Percentiles rank a stretch among this genome's conserved stretches.
Conservation (phyloP, 2,888 invertebrate genomes). For the Spodoptera exigua region DNA sequence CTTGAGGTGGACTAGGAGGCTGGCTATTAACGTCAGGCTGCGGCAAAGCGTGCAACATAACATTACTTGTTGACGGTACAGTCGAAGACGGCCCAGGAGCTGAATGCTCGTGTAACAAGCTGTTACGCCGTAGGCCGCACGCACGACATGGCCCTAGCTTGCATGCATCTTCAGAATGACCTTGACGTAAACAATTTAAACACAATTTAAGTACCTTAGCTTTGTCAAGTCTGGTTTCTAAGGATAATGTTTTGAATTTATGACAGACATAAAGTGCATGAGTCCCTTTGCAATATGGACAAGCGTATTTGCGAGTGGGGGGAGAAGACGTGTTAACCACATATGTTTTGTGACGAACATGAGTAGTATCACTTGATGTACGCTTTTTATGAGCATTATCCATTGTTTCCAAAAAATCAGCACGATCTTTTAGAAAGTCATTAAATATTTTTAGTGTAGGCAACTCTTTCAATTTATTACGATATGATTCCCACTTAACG, state of each 20-base stretch:
- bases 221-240: constrained; percentile 1
- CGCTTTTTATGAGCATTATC: constrained; percentile 3
- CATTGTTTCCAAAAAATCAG: constrained; percentile 12
- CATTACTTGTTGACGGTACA: constrained; percentile 2
- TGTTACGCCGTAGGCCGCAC: constrained; percentile 2
- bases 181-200: constrained; percentile 9
- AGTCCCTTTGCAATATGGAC: constrained; percentile 3
- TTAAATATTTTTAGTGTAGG: constrained; percentile 9
- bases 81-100: no score
- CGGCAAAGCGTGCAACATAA: constrained; percentile 5
- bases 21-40: constrained; percentile 2
- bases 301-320: neutral
- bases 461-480: constrained; percentile 9
- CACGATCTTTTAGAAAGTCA: constrained; percentile 8
- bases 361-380: constrained; percentile 4
- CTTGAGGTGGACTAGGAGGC: constrained; percentile 4
- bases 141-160: constrained; percentile 4
- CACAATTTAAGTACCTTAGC: constrained; percentile 2
- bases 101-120: constrained; percentile 5
- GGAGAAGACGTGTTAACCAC: neutral
- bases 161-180: neutral
- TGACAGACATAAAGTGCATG: constrained; percentile 3
- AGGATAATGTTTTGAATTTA: neutral
- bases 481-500: constrained; percentile 3
- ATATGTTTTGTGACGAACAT: neutral